Base-by-base conservation (phyloP, 2,113 vertebrate species). In the Semicossyphus pulcher region DNA sequence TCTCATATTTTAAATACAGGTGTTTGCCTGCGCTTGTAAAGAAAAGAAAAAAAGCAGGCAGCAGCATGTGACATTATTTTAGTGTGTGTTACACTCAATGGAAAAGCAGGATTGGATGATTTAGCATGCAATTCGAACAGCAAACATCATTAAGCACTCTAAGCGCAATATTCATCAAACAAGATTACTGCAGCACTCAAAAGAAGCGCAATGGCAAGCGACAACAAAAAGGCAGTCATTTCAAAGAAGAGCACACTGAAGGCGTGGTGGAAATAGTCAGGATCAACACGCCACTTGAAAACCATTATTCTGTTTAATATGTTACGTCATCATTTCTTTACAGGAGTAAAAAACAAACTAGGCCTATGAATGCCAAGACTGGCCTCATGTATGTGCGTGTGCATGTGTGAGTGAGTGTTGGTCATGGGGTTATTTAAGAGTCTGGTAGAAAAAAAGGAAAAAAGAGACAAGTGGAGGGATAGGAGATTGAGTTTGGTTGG, bases 81-180 rank as follows among this genome's bases (percentile, higher is more conserved):
- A 76, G 54, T 63, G 29, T 54, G 53, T 39, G 45, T 72, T 58
- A 76, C 69, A 68, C 66, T 83, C 41, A 65, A 25, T 23, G 48
- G 63, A 53, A 85, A 74, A 57, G 60, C 60, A 72, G 71, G 72
- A 74, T 73, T 78, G 72, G 74, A 83, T 65, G 59, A 78, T 66
- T 81, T 70, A 65, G 64, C 67, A 78, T 83, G 81, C 78, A 84
- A 90, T 91, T 87, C 91, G 73, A 92, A 92, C 78, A 78, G 85
- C 79, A 89, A 88, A 89, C 86, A 90, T 87, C 87, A 88, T 89
- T 91, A 90, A 81, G 76, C 88, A 57, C 52, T 80, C 78, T 80
- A 81, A 89, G 84, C 51, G 57, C 80, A 90, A 90, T 85, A 85
- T 90, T 92, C 89, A 90, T 93, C 86, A 85, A 86, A 88, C 60